Evolutionary conservation across 2,888 invertebrate genomes (phyloP).

Genomic region (Drosophila ezoana): DNA sequence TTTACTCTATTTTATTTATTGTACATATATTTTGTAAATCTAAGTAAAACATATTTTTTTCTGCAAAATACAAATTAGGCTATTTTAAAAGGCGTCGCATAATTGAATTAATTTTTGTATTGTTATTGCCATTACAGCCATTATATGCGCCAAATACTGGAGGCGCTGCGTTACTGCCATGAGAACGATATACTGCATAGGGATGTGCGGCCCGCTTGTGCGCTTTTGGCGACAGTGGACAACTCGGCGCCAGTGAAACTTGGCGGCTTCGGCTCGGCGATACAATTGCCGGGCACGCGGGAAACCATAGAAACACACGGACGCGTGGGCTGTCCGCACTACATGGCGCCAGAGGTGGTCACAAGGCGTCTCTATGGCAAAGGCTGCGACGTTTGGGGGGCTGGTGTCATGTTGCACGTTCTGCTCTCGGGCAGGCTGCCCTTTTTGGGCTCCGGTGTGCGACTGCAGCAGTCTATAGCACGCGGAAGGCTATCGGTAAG

Average conservation of each 20-base stretch:
- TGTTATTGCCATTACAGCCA: slow-evolving; percentile 88
- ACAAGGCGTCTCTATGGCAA: slow-evolving; percentile 95
- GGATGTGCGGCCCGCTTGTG: slow-evolving; percentile 98
- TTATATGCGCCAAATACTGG: slow-evolving; percentile 99
- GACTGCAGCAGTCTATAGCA: slow-evolving; percentile 96
- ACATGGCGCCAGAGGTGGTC: slow-evolving; percentile 99
- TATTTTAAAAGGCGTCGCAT: not conserved
- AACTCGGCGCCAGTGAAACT: slow-evolving; percentile 99
- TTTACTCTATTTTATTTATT: too few species aligned
- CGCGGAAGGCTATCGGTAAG: slow-evolving; percentile 92
- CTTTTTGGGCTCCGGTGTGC: slow-evolving; percentile 96
- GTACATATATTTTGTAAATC: too few species aligned
- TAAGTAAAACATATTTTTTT: too few species aligned
- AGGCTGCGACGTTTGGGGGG: slow-evolving; percentile 99
- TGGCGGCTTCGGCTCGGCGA: slow-evolving; percentile 98
- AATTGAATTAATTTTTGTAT: slow-evolving; percentile 56
- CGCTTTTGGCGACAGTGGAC: slow-evolving; percentile 97
- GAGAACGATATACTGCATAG: slow-evolving; percentile 99
- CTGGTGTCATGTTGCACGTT: slow-evolving; percentile 97
- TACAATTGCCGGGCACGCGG: slow-evolving; percentile 93
- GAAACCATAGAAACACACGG: slow-evolving; percentile 88
- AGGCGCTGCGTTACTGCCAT: slow-evolving; percentile 98
- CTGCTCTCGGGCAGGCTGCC: slow-evolving; percentile 97
- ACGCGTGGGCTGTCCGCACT: slow-evolving; percentile 97
- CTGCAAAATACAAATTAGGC: not conserved